Evolutionary conservation across 2,797 vertebrate genomes (phyloP).

Genomic region (Pristis pectinata): DNA sequence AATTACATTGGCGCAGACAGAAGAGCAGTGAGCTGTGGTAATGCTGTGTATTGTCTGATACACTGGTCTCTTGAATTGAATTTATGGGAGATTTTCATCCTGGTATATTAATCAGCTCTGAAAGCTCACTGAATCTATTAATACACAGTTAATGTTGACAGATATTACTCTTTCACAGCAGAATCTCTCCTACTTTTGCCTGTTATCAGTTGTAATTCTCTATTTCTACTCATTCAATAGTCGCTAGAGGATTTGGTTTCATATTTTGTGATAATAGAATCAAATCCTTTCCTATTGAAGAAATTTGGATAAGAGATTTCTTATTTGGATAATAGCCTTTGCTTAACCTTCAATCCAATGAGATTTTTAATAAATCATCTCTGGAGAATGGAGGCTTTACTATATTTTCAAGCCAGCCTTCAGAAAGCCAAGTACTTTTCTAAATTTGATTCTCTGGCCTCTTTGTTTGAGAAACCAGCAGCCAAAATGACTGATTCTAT

Average conservation of each 20-base stretch:
- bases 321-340: background rate
- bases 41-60: background rate
- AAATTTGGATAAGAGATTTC: no score
- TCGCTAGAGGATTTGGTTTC: background rate
- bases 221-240: background rate
- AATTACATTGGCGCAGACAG: background rate
- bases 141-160: background rate
- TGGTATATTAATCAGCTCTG: background rate
- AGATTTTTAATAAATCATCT: background rate
- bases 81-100: background rate
- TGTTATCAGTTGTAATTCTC: background rate
- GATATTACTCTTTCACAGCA: background rate
- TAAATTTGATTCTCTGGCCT: background rate
- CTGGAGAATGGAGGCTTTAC: background rate
- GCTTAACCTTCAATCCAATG: background rate
- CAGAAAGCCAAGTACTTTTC: background rate
- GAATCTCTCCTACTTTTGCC: background rate
- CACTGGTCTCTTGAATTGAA: background rate
- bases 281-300: background rate
- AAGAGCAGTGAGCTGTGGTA: background rate
- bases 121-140: background rate
- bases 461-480: background rate
- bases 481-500: background rate
- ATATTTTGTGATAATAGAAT: background rate
- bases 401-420: background rate